Conservation (phyloP, 2,113 vertebrate genomes). For the Epinephelus fuscoguttatus region DNA sequence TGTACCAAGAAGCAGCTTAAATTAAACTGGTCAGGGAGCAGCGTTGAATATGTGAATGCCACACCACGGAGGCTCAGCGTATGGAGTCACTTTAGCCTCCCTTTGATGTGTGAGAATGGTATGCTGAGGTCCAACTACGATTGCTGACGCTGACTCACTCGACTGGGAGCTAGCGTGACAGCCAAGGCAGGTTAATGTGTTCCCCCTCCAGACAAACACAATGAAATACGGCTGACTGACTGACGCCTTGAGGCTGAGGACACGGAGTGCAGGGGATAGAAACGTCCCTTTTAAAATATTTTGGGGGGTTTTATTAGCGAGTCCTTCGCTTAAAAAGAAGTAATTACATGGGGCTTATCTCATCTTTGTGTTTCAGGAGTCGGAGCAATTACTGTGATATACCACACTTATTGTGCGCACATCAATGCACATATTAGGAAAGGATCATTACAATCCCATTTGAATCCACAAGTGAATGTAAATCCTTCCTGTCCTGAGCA, state of each 20-base stretch:
- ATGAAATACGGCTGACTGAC: conserved; percentile 65
- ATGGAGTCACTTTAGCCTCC: conserved; percentile 62
- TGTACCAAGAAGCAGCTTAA: not conserved
- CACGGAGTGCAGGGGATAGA: conserved; percentile 29
- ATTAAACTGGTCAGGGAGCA: not conserved
- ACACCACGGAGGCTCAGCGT: not conserved
- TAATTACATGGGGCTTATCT: conserved; percentile 44
- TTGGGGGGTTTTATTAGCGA: conserved; percentile 32
- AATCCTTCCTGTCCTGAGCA: conserved; percentile 23
- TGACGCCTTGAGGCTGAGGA: conserved; percentile 49
- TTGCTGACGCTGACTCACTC: conserved; percentile 60
- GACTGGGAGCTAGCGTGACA: conserved; percentile 72
- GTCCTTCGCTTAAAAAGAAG: not conserved
- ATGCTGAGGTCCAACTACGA: conserved; percentile 60
- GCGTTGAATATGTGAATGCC: conserved; percentile 9
- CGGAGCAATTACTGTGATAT: conserved; percentile 32
- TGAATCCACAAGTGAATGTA: conserved; percentile 19
- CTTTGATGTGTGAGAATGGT: conserved; percentile 71
- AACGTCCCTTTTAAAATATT: conserved; percentile 34
- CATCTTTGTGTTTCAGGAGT: conserved; percentile 36
- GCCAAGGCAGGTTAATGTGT: conserved; percentile 73
- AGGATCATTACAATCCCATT: conserved; percentile 19
- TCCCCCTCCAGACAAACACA: conserved; percentile 56
- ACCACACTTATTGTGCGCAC: conserved; percentile 4
- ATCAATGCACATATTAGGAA: conserved; percentile 18